Evolutionary conservation across 2,113 vertebrate species (phyloP).

Genomic region (Clinocottus analis): DNA sequence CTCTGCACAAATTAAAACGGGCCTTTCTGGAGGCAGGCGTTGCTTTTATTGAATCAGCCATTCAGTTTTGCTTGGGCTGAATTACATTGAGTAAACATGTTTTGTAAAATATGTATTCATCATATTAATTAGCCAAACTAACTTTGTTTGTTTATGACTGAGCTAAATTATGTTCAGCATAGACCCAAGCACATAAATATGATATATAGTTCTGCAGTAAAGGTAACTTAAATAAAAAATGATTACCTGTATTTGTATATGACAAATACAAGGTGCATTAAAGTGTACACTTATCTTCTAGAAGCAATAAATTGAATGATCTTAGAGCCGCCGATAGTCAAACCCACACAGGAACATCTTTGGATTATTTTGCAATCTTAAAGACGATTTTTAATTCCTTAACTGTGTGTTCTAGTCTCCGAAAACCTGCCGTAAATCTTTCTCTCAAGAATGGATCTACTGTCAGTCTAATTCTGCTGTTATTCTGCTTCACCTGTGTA

Average conservation of each 20-base stretch:
- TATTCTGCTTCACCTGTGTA: conserved; percentile 42
- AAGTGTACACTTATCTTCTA: background rate
- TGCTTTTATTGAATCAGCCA: conserved; percentile 41
- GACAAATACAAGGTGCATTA: conserved; percentile 6
- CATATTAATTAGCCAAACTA: conserved; percentile 27
- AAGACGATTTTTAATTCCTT: conserved; percentile 28
- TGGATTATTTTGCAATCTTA: conserved; percentile 26
- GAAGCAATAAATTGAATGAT: background rate
- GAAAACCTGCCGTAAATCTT: conserved; percentile 57
- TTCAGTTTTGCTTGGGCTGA: conserved; percentile 33
- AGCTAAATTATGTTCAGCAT: conserved; percentile 26
- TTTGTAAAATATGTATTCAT: conserved; percentile 27
- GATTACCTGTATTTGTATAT: background rate
- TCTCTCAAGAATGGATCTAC: conserved; percentile 36
- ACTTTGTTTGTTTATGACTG: conserved; percentile 30
- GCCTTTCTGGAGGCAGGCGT: conserved; percentile 40
- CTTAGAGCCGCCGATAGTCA: conserved; percentile 11
- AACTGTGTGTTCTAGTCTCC: conserved; percentile 32
- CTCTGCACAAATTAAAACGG: conserved; percentile 65
- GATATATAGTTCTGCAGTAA: background rate
- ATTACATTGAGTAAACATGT: conserved; percentile 49
- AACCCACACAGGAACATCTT: conserved; percentile 4
- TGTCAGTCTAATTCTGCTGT: conserved; percentile 32
- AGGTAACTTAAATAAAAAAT: conserved; percentile 18
- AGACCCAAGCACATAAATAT: conserved; percentile 9